A percentile compares a stretch with the other conserved stretches of the same genome.
phyloP scores from a whole-genome alignment of 1,140 invertebrate genomes.

The Ceratitis capitata region DNA sequence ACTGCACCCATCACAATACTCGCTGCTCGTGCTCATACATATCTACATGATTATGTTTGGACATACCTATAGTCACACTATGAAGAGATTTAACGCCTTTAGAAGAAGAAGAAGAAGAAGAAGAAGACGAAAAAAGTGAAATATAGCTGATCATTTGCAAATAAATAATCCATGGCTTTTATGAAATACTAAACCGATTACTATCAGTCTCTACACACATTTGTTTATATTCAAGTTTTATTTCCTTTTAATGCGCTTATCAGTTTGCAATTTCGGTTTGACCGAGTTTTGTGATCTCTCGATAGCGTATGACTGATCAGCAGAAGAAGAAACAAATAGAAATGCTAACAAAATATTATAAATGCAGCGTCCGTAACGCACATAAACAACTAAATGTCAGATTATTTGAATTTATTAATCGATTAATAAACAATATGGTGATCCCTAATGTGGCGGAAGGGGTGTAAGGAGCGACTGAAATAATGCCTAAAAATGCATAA shows the following conservation, averaged over 20 bases:
- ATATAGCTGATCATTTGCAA: background rate
- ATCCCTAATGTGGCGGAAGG: background rate
- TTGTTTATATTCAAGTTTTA: background rate
- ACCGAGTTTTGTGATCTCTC: background rate
- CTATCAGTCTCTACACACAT: background rate
- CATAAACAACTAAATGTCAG: background rate
- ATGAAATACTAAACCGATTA: background rate
- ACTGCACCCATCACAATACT: background rate
- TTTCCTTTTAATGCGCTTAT: constrained; percentile 5
- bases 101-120: too few species aligned
- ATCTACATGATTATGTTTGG: background rate
- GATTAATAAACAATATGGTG: background rate
- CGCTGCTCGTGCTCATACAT: background rate
- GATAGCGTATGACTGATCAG: background rate
- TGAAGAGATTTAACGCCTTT: too few species aligned
- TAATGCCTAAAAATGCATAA: background rate
- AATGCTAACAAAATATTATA: background rate
- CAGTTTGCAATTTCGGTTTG: background rate
- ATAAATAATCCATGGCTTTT: background rate
- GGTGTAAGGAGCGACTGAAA: background rate
- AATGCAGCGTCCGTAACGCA: background rate
- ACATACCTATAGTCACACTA: too few species aligned
- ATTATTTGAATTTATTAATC: constrained; percentile 8
- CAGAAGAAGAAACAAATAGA: background rate
- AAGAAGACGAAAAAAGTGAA: background rate